A percentile compares a stretch with the other conserved stretches of the same genome.
phyloP scores from a whole-genome alignment of 2,113 vertebrate species.

The Aegypius monachus region DNA sequence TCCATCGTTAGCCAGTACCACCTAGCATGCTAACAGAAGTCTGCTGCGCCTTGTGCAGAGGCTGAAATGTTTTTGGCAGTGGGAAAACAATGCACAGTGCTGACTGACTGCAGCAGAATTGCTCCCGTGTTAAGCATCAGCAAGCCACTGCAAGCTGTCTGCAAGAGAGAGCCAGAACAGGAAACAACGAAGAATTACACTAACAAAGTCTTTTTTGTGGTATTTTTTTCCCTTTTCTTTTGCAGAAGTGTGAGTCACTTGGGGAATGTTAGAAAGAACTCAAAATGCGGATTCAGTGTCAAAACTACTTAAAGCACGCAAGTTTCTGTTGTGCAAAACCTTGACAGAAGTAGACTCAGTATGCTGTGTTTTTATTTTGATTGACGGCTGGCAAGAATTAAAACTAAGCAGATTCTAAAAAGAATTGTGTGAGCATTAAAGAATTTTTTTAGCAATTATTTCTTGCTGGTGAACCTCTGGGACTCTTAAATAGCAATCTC shows the following conservation, averaged over 20 bases:
- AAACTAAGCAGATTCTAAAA: not conserved
- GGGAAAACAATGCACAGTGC: not conserved
- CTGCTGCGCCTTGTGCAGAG: not conserved
- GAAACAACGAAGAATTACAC: not conserved
- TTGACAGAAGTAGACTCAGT: not conserved
- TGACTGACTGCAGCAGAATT: not conserved
- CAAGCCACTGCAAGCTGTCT: not conserved
- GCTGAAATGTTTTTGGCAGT: not conserved
- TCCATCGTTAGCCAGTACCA: fast-evolving
- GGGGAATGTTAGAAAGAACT: not conserved
- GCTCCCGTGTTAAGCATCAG: not conserved
- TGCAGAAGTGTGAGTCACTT: not conserved
- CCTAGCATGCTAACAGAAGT: fast-evolving
- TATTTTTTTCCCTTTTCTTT: not conserved
- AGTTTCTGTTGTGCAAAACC: not conserved
- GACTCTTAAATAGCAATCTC: not conserved
- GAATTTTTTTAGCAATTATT: not conserved
- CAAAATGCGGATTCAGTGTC: not conserved
- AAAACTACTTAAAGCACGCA: not conserved
- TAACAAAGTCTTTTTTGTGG: not conserved
- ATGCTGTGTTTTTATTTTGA: not conserved
- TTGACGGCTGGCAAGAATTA: not conserved
- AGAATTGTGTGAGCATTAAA: not conserved
- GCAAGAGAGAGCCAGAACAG: fast-evolving
- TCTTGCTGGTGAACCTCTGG: not conserved